Base-by-base conservation (phyloP, 2,113 vertebrate genomes). In the Melanerpes aurifrons region DNA sequence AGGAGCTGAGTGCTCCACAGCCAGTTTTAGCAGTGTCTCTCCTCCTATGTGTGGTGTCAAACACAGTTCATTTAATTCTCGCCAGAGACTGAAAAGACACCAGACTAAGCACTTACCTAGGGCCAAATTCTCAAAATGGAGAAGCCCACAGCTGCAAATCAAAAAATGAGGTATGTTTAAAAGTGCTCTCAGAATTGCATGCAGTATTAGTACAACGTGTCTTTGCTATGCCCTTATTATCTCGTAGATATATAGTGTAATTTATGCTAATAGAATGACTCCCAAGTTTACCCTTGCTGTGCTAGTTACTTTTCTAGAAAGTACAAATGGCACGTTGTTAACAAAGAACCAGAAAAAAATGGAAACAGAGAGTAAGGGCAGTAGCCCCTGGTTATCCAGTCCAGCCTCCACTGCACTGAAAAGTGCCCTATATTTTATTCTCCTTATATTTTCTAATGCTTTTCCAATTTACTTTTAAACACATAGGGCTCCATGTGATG, bases 141-240 rank as follows among this genome's bases (percentile, higher is more conserved):
- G 26, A 20, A 53, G 37, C 11, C 45, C 29, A 67, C 77, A 66
- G 28, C 70, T 47, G 35, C 76, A 88, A 71, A 86, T 50, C 31
- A 91, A 94, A 94, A 92, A 78, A 58, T 71, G 66, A 94, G 48
- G 66, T 74, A 35, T 75, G 85, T 53, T 88, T 76, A 59, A 40
- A 91, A 94, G 82, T 26, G 16, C 62, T n/a, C 66, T 92, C 58
- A 75, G 82, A 86, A 94, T n/a, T 75, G 80, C 70, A 73, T 47
- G 66, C 93, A 75, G 86, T 69, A 80, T 91, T 82, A 94, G 91
- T 84, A 93, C 73, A 78, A 79, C 48, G 85, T 96, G 95, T 95
- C 93, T 94, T 95, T 96, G 89, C 91, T 91, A 84, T 96, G 95
- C 87, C 95, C 95, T 95, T 95, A 95, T 95, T 96, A 95, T 72